A percentile compares a stretch with the other conserved stretches of the same genome.
Conservation (phyloP, 2,113 vertebrate species). For the Murina feae region DNA sequence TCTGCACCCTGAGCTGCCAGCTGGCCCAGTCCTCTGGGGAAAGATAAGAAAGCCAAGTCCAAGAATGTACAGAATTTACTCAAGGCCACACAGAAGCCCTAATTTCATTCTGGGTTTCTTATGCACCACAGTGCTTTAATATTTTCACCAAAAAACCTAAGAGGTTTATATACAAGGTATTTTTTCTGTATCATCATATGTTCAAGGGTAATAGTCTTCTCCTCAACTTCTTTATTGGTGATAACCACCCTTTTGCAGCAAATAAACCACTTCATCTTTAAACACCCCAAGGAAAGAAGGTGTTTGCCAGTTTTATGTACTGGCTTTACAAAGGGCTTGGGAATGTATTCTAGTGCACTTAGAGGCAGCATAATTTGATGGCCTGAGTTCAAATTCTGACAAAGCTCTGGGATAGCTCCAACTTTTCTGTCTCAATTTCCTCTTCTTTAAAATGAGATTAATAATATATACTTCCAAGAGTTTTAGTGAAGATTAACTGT, state of each 20-base stretch:
- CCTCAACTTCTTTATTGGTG: background rate
- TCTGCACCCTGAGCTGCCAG: background rate
- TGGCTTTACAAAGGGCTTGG: background rate
- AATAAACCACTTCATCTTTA: background rate
- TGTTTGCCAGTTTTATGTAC: background rate
- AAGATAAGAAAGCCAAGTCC: background rate
- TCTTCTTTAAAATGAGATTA: background rate
- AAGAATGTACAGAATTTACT: background rate
- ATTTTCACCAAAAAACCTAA: background rate
- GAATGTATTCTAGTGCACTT: background rate
- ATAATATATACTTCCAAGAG: background rate
- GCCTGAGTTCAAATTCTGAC: background rate
- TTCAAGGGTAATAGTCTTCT: background rate
- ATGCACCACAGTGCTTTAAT: background rate
- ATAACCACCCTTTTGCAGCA: background rate
- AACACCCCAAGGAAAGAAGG: background rate
- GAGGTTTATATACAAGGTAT: background rate
- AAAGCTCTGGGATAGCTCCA: background rate
- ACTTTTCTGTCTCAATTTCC: background rate
- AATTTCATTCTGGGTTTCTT: background rate
- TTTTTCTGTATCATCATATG: background rate
- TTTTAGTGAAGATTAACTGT: background rate
- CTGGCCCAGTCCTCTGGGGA: background rate
- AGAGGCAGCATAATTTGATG: background rate
- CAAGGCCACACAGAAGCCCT: background rate